Percentiles rank a stretch among this genome's conserved stretches.
Conservation (phyloP, 2,113 vertebrate species). For the Phylloscopus trochilus region DNA sequence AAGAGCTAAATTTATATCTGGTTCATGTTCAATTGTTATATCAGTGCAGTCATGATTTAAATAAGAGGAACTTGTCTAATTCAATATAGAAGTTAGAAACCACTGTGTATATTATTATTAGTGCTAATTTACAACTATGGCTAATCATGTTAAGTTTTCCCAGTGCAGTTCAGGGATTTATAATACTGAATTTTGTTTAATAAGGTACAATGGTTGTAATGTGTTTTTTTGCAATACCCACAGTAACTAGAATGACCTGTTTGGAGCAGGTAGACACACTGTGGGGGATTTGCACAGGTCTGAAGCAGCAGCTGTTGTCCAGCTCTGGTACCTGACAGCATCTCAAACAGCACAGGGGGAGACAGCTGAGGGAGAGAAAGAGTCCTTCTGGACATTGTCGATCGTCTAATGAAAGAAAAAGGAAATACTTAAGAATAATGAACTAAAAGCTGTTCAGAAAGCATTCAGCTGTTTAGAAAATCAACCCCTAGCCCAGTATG, state of each 20-base stretch:
- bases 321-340: background rate
- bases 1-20: background rate
- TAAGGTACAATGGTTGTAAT: background rate
- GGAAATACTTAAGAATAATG: background rate
- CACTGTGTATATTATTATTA: background rate
- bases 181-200: background rate
- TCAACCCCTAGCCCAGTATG: background rate
- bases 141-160: background rate
- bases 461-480: background rate
- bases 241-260: background rate
- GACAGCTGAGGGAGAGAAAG: background rate
- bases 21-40: background rate
- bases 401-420: background rate
- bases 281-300: background rate
- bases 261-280: background rate
- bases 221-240: background rate
- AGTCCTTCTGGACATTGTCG: rapidly evolving
- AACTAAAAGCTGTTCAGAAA: background rate
- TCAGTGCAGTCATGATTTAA: background rate
- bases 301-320: background rate
- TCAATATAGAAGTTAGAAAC: background rate
- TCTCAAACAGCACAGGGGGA: background rate
- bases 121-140: background rate
- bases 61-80: background rate
- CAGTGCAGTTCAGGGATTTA: background rate